Evolutionary conservation across 1,140 invertebrate genomes (phyloP), one percentile per base, ranked within the genome.

Genomic region (Drosophila ogumai): DNA sequence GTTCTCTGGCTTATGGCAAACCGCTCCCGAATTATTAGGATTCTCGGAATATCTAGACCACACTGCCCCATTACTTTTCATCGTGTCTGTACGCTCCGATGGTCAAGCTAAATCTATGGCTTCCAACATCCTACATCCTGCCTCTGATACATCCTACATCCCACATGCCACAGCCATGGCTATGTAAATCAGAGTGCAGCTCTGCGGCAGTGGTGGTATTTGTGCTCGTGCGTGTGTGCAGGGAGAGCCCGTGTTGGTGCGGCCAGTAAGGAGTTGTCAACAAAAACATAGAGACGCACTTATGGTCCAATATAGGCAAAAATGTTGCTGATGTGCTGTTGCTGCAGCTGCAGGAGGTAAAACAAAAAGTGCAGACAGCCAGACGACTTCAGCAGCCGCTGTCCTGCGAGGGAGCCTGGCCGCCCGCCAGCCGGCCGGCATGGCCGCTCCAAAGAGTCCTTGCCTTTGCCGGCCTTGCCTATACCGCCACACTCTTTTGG

Each of bases 211-310:
- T 54, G 55, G 32, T 67, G 47, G 36, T 67, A 55, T 61, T 47
- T 46, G 28, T 56, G 25, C 22, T n/a, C 15, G 36, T 57, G 49
- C 43, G 64, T 65, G 36, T 65, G 19, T 69, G 56, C 60, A 15
- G 57, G 28, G 28, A 61, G 44, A 57, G 34, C 22, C 38, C 54
- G 31, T 77, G 50, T 67, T 67, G 76, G 57, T 79, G 78, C 47
- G 79, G 59, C 63, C 41, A 82, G 82, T 72, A 86, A 86, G 82
- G 82, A 86, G 82, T 86, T 87, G 82, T 86, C 82, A 87, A 86
- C 82, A 86, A 86, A 85, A 86, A 86, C 82, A 86, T 79, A 86
- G 82, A 86, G 82, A 86, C 82, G 82, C 82, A 86, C 82, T 86
- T 87, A 86, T 71, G 75, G 75, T 31, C 75, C 66, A 58, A 78